phyloP scores from a whole-genome alignment of 53 echinoderm and acorn worm species.

The Patiria pectinifera region DNA sequence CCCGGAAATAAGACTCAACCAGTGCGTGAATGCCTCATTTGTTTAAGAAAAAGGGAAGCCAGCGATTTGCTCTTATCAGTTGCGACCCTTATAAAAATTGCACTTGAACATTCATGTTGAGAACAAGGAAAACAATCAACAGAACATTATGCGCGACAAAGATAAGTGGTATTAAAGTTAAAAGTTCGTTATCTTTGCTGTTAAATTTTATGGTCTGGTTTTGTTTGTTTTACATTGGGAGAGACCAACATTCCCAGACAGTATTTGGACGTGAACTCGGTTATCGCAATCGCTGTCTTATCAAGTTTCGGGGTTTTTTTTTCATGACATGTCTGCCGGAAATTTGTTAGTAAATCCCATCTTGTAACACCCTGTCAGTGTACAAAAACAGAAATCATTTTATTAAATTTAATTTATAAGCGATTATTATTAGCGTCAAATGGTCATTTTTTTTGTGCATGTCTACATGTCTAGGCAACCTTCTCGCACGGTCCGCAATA shows the following conservation, averaged over 20 bases:
- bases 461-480: too few species aligned
- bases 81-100: not conserved
- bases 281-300: not conserved
- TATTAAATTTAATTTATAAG: too few species aligned
- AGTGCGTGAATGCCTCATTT: not conserved
- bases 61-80: not conserved
- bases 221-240: not conserved
- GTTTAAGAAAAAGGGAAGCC: not conserved
- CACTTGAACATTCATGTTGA: not conserved
- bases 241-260: not conserved
- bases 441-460: too few species aligned
- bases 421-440: too few species aligned
- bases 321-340: not conserved
- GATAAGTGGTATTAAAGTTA: not conserved
- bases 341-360: not conserved
- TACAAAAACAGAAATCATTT: too few species aligned
- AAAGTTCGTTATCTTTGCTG: not conserved
- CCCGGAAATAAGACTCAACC: not conserved
- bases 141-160: not conserved
- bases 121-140: not conserved
- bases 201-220: slow-evolving; percentile 2
- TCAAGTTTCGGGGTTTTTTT: not conserved
- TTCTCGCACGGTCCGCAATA: too few species aligned
- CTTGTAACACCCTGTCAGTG: too few species aligned
- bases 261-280: not conserved